Evolutionary conservation across 2,113 vertebrate species (phyloP).

Genomic region (Empidonax traillii): DNA sequence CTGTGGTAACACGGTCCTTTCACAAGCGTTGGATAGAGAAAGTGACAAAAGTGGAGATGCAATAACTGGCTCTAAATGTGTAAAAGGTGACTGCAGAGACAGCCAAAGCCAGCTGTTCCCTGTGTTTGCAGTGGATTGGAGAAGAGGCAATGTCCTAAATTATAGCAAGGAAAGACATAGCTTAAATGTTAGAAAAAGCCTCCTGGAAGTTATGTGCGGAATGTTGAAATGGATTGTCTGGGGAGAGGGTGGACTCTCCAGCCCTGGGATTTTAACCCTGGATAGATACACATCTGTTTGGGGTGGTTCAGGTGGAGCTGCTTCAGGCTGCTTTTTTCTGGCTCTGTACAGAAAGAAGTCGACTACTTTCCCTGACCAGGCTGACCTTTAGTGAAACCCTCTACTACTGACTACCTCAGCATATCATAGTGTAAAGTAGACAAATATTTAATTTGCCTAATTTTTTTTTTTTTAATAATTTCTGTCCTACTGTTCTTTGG

Average conservation of each 20-base stretch:
- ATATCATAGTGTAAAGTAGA: background rate
- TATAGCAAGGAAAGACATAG: background rate
- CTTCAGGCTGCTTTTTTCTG: slow-evolving; percentile 26
- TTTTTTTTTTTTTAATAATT: background rate
- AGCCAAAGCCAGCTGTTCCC: background rate
- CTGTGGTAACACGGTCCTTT: background rate
- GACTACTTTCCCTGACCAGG: background rate
- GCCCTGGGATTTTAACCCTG: background rate
- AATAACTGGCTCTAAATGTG: background rate
- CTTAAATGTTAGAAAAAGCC: background rate
- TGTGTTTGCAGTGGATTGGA: background rate
- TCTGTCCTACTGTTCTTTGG: background rate
- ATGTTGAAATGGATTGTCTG: slow-evolving; percentile 17
- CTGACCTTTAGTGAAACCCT: background rate
- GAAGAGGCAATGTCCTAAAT: background rate
- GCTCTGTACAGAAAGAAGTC: background rate
- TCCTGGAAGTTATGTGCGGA: background rate
- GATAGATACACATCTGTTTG: slow-evolving; percentile 33
- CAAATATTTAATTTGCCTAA: slow-evolving; percentile 30
- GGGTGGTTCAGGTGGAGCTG: slow-evolving; percentile 30
- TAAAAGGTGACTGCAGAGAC: background rate
- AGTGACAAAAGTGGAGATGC: background rate
- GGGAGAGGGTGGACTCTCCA: slow-evolving; percentile 27
- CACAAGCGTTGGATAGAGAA: background rate
- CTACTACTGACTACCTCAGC: background rate